Evolutionary conservation across 2,797 vertebrate species (phyloP).

Genomic region (Pygocentrus nattereri): DNA sequence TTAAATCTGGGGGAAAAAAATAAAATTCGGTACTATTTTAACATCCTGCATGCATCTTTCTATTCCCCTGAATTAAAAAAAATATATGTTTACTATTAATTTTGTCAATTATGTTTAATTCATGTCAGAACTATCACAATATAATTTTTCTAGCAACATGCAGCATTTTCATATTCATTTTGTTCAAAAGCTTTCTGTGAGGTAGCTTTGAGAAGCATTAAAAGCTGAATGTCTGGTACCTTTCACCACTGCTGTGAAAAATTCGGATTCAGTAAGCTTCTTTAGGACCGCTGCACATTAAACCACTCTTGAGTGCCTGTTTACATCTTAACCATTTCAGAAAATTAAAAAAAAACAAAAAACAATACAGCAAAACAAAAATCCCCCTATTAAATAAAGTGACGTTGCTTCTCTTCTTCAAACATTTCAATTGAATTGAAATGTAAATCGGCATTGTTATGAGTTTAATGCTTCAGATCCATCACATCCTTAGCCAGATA

Average conservation of each 20-base stretch:
- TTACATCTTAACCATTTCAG: neutral
- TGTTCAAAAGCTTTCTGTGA: too few species aligned
- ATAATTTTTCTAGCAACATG: neutral
- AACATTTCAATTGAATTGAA: neutral
- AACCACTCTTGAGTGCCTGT: neutral
- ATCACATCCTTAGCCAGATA: neutral
- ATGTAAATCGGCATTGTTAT: neutral
- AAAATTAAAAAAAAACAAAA: too few species aligned
- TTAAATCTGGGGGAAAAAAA: too few species aligned
- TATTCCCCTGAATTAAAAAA: neutral
- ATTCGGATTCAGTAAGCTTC: neutral
- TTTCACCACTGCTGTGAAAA: neutral
- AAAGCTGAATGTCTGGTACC: neutral
- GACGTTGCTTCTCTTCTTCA: neutral
- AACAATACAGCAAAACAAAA: neutral
- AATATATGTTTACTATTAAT: too few species aligned
- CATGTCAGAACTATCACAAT: too few species aligned
- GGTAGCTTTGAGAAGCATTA: too few species aligned
- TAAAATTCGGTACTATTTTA: too few species aligned
- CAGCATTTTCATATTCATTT: too few species aligned
- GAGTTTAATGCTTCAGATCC: neutral
- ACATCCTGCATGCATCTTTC: neutral
- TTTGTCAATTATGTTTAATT: too few species aligned
- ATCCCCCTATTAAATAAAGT: neutral
- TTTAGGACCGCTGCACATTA: neutral